Evolutionary conservation across 2,888 invertebrate genomes (phyloP), one percentile per base, ranked within the genome.

Genomic region (Pristionchus japonicus): DNA sequence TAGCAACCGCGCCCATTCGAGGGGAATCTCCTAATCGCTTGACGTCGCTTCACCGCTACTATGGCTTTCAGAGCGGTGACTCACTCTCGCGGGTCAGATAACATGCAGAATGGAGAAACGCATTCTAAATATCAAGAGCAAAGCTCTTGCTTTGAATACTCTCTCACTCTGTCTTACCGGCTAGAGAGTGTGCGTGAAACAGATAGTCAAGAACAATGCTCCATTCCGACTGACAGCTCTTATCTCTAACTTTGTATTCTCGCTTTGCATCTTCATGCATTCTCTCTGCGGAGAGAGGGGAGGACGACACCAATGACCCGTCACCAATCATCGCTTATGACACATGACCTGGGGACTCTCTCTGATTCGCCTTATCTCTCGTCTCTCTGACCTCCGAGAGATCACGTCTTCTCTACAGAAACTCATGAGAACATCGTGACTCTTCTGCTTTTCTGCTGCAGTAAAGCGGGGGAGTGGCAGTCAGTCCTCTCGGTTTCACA

Each of bases 241-340:
- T 31, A 64, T 64, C 64, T 64, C 64, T 64, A n/a, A 64, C 64
- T 64, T 31, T 64, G 64, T 31, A 31, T 31, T 64, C n/a, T n/a
- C 64, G 15, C 27, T 57, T n/a, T 20, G 64, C 64, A 27, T 7
- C 43, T 43, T 31, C 15, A 11, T 31, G 31, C 64, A 64, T 64
- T 64, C 31, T 64, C 31, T 64, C 61, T 27, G 9, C 57, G n/a
- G 61, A 61, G 61, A 61, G n/a, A 61, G 61, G n/a, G 31, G 64
- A 27, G 64, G 31, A 1, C 57, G n/a, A n/a, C 57, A n/a, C 57
- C 57, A 57, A 70, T 70, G 70, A 20, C 37, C 37, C 70, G 70
- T 37, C 70, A 70, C 70, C 70, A 70, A 70, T 70, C 70, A 70
- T 70, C 70, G 70, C 70, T 70, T 34, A 70, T 70, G 70, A 70